Evolutionary conservation across 2,888 invertebrate genomes (phyloP).

Genomic region (Aplocera efformata): DNA sequence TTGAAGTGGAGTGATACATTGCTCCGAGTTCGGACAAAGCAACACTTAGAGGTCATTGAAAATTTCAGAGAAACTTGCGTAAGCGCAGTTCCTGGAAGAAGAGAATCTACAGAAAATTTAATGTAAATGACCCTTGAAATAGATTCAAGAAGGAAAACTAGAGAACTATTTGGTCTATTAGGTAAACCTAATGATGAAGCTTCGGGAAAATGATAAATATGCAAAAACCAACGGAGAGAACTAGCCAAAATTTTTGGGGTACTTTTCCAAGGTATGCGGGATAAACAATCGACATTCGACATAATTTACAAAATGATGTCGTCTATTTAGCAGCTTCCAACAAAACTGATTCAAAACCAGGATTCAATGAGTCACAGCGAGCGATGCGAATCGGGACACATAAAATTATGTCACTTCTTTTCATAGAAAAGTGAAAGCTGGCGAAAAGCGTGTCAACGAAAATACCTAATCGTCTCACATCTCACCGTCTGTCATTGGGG

Average conservation of each 20-base stretch:
- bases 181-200: no score
- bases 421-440: slow-evolving; percentile 30
- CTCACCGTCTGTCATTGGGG: slow-evolving; percentile 8
- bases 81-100: slow-evolving; percentile 16
- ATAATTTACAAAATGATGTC: no score
- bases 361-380: slow-evolving; percentile 25
- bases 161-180: no score
- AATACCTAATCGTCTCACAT: slow-evolving; percentile 26
- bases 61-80: slow-evolving; percentile 22
- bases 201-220: no score
- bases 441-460: slow-evolving; percentile 36
- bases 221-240: no score
- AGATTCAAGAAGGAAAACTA: no score
- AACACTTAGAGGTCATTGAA: slow-evolving; percentile 18
- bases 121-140: not conserved
- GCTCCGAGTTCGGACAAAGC: slow-evolving; percentile 15
- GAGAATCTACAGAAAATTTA: slow-evolving; percentile 2
- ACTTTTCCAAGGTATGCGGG: no score
- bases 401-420: slow-evolving; percentile 32
- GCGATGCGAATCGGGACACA: slow-evolving; percentile 22
- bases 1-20: slow-evolving; percentile 32
- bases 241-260: no score
- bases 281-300: no score
- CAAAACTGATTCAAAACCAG: slow-evolving; percentile 22
- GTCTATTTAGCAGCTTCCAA: slow-evolving; percentile 5